Evolutionary conservation across 2,113 vertebrate genomes (phyloP), one percentile per base, ranked within the genome.

Genomic region (Eidolon helvum): DNA sequence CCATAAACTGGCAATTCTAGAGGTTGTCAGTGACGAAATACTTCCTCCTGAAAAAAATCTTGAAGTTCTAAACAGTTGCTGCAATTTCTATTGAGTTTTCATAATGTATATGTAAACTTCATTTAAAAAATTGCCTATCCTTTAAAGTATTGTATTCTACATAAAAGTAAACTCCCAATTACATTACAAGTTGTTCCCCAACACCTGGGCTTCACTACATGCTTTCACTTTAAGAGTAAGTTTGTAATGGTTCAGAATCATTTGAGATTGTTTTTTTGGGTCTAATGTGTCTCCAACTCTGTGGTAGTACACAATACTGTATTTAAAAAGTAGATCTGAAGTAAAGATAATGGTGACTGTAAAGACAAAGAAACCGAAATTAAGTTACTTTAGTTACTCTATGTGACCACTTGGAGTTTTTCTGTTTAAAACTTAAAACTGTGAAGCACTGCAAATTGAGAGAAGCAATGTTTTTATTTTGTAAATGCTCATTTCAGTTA

Each of bases 11-110:
- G 22, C n/a, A 72, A 79, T 74, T 74, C 59, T 66, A 79, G 59
- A 74, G 10, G n/a, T 53, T n/a, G 35, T 59, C 79, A 77, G 35
- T 91, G 63, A 85, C 48, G 72, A 96, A 88, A 74, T 91, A 92
- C 26, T 79, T 28, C 10, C 50, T 53, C 38, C 72, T 84, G 43
- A 74, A 78, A 78, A 63, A 95, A 30, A 43, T 59, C 19, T 48
- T 59, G 68, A 68, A 48, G 30, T 68, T 75, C 43, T 82, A 18
- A 86, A 65, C 43, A 71, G 68, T 74, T 78, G 53, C 43, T 83
- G 74, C 40, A 80, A 83, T 72, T 66, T 43, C 48, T 77, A 45
- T 14, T 83, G 40, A 83, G 7, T 91, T 90, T 77, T 63, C 45
- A 33, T 33, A 45, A 45, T 35, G 59, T 7, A 15, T 15, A 66